These are phyloP conservation scores for Asteroscopus sphinx DNA, from an alignment of 2,888 invertebrate genomes.

Conservation along the genomic window DNA sequence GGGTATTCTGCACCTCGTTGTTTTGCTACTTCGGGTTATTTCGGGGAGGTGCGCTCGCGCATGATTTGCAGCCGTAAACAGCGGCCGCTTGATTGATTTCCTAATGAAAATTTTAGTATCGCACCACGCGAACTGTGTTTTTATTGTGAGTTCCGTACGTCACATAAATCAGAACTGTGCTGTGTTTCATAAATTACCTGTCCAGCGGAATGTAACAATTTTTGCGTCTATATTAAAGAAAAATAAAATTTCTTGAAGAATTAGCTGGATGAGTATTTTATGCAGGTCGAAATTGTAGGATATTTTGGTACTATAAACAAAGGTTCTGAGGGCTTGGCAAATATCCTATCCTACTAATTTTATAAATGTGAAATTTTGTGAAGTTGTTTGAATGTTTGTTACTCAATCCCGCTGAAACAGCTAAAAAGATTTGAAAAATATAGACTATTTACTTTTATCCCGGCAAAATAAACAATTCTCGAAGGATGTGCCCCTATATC, in stretches of 20 bases:
- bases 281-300: neutral
- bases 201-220: neutral
- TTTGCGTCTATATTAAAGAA: neutral
- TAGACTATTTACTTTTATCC: too few species aligned
- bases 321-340: too few species aligned
- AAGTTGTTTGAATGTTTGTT: too few species aligned
- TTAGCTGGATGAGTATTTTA: neutral
- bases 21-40: neutral
- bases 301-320: too few species aligned
- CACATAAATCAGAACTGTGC: conserved; percentile 4
- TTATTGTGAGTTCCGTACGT: neutral
- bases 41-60: conserved; percentile 15
- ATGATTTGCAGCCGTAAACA: conserved; percentile 23
- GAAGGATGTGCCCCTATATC: too few species aligned
- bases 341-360: too few species aligned
- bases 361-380: too few species aligned
- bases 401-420: too few species aligned
- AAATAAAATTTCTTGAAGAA: neutral
- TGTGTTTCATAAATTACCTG: conserved; percentile 9
- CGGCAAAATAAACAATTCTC: too few species aligned
- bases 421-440: too few species aligned
- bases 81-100: conserved; percentile 15
- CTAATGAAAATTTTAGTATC: conserved; percentile 19
- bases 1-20: neutral
- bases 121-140: neutral